These are phyloP conservation scores for Drosophila eohydei DNA, from an alignment of 2,888 invertebrate genomes.

Conservation along the genomic window DNA sequence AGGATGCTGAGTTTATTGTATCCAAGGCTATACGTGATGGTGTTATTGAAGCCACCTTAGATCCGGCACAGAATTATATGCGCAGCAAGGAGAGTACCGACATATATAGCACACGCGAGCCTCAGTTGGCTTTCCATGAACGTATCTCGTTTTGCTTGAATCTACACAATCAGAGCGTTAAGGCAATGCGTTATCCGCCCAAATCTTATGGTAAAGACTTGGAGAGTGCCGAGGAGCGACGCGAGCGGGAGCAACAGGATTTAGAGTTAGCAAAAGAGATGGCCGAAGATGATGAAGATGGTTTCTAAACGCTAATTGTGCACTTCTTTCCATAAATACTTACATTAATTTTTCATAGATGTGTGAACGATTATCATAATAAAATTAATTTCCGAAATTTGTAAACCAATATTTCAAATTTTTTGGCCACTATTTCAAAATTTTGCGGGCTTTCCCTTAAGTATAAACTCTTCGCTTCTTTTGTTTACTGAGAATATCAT, in stretches of 20 bases:
- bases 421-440: not conserved
- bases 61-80: constrained; percentile 98
- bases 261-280: constrained; percentile 99
- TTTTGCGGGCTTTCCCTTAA: not conserved
- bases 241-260: constrained; percentile 98
- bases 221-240: constrained; percentile 97
- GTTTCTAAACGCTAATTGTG: constrained; percentile 86
- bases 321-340: constrained; percentile 20
- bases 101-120: constrained; percentile 98
- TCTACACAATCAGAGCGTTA: constrained; percentile 99
- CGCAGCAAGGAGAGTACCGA: constrained; percentile 98
- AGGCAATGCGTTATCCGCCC: constrained; percentile 99
- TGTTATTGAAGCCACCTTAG: constrained; percentile 98
- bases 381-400: constrained; percentile 42
- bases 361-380: constrained; percentile 48
- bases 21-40: constrained; percentile 99
- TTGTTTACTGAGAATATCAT: not conserved
- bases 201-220: constrained; percentile 99
- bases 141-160: constrained; percentile 98
- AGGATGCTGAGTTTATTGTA: constrained; percentile 99
- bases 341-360: constrained; percentile 43
- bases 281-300: constrained; percentile 99
- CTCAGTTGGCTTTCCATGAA: constrained; percentile 97
- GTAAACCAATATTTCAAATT: not conserved
- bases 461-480: not conserved